Conservation (phyloP, 2,113 vertebrate genomes). For the Riparia riparia region DNA sequence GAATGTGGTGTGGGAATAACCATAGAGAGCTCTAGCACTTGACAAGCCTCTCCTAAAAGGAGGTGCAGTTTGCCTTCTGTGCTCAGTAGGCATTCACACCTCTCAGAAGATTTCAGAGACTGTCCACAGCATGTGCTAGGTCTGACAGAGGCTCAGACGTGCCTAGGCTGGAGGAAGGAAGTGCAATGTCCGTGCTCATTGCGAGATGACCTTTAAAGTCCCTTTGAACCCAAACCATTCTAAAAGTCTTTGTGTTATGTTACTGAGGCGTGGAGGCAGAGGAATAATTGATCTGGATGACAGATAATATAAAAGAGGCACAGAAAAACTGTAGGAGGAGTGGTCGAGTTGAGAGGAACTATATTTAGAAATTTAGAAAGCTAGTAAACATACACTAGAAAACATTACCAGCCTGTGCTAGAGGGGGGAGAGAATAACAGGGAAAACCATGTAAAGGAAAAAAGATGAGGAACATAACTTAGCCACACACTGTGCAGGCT, state of each 20-base stretch:
- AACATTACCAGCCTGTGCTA: neutral
- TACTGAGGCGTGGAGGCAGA: neutral
- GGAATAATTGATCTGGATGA: neutral
- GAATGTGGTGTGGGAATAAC: neutral
- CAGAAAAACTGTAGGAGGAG: neutral
- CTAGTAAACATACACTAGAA: constrained; percentile 13
- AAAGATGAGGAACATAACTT: neutral
- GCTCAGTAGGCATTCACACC: neutral
- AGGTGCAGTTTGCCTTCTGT: neutral
- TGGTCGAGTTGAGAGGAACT: neutral
- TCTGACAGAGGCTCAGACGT: neutral
- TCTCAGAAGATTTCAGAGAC: neutral
- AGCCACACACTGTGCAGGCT: neutral
- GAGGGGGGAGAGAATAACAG: neutral
- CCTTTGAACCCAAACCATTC: neutral
- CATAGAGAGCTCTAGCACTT: neutral
- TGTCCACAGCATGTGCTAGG: neutral
- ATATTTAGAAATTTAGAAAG: neutral
- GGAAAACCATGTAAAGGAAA: neutral
- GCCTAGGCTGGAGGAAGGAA: neutral
- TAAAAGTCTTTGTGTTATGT: neutral
- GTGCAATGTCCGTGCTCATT: neutral
- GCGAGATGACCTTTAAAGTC: neutral
- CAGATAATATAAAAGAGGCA: neutral
- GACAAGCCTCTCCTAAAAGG: neutral